Conservation (phyloP, 2,113 vertebrate species). For the Ascaphus truei region DNA sequence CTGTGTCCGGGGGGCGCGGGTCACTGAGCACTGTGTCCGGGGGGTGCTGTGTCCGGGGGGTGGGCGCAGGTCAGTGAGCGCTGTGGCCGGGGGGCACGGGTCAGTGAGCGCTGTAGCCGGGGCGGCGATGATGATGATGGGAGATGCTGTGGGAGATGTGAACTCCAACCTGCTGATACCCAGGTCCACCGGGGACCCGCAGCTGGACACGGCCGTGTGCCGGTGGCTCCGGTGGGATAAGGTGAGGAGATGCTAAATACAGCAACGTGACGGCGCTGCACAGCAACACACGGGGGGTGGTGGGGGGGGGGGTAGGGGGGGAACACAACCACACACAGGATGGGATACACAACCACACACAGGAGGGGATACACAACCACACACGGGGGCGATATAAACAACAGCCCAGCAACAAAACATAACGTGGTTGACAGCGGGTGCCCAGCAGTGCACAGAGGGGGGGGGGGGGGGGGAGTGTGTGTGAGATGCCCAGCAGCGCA, state of each 20-base stretch:
- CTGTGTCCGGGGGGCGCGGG: background rate
- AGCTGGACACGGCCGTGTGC: conserved; percentile 71
- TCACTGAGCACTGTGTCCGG: background rate
- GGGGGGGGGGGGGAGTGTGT: no score
- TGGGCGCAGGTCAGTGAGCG: background rate
- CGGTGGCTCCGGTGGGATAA: conserved; percentile 86
- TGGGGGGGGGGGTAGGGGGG: no score
- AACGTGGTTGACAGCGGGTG: no score
- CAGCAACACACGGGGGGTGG: background rate
- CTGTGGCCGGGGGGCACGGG: background rate
- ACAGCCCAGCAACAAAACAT: no score
- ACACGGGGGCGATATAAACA: no score
- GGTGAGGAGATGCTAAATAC: conserved; percentile 52
- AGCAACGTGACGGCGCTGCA: background rate
- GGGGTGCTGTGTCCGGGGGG: no score
- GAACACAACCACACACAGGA: no score
- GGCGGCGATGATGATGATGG: conserved; percentile 48
- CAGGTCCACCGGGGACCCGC: conserved; percentile 68
- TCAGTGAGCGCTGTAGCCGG: fast-evolving
- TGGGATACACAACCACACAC: no score
- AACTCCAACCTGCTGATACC: conserved; percentile 66
- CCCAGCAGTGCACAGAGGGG: no score
- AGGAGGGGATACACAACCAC: no score
- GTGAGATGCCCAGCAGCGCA: no score
- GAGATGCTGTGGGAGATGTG: conserved; percentile 61